Evolutionary conservation across 2,797 vertebrate species (phyloP).

Genomic region (Rachycentron canadum): DNA sequence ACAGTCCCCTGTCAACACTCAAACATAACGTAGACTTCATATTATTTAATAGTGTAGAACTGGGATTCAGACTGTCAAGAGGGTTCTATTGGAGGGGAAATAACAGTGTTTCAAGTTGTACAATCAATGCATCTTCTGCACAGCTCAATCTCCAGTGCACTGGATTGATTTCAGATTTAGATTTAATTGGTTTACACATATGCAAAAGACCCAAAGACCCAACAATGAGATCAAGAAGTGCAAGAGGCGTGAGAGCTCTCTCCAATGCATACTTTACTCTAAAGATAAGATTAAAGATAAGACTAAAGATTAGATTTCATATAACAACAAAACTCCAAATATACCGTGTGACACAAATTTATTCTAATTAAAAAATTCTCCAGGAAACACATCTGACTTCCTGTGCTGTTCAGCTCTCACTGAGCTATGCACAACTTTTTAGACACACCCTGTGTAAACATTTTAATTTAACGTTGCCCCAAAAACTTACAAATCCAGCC

Average conservation of each 20-base stretch:
- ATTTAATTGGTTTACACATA: background rate
- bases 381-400: background rate
- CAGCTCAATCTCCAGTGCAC: background rate
- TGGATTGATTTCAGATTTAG: background rate
- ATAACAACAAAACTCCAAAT: too few relatives aligned
- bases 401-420: background rate
- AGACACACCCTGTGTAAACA: background rate
- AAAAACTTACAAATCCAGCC: conserved; percentile 94
- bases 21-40: background rate
- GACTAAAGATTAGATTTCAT: background rate
- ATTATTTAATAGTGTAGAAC: background rate
- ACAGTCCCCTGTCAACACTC: background rate
- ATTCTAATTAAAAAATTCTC: background rate
- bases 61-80: background rate
- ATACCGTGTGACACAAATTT: background rate
- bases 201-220: background rate
- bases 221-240: too few relatives aligned
- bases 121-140: background rate
- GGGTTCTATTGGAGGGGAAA: background rate
- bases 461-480: background rate
- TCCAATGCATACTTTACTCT: background rate
- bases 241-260: background rate
- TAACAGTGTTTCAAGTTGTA: too few relatives aligned
- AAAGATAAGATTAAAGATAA: background rate
- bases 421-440: background rate